A percentile compares a stretch with the other conserved stretches of the same genome.
These are phyloP conservation scores for Aleiodes leptofemur DNA, from an alignment of 2,888 invertebrate species.

Conservation along the genomic window DNA sequence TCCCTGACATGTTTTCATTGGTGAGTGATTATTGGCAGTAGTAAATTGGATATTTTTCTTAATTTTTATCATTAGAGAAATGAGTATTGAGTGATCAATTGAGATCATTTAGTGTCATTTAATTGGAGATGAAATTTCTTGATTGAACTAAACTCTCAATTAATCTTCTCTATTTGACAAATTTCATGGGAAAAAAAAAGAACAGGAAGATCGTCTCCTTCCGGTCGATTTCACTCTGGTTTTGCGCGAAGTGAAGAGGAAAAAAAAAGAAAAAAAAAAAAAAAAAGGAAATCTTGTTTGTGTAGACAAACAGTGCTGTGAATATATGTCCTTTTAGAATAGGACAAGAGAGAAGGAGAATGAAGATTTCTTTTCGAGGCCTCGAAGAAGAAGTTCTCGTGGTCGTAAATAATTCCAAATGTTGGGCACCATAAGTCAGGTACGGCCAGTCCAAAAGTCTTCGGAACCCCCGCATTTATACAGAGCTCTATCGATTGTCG, in stretches of 20 bases:
- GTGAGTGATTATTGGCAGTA: background rate
- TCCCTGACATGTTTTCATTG: background rate
- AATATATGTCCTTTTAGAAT: conserved; percentile 42
- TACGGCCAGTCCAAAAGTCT: conserved; percentile 57
- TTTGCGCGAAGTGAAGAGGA: conserved; percentile 31
- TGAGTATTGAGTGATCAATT: conserved; percentile 2
- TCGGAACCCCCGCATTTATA: conserved; percentile 40
- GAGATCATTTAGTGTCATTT: no score
- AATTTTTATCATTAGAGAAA: conserved; percentile 1
- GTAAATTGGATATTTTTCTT: background rate
- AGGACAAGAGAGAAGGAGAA: conserved; percentile 47
- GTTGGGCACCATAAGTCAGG: conserved; percentile 74
- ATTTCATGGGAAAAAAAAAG: conserved; percentile 28
- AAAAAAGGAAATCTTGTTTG: conserved; percentile 43
- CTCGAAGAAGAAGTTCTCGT: conserved; percentile 49
- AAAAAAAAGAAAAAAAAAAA: conserved; percentile 47
- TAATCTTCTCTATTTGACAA: conserved; percentile 8
- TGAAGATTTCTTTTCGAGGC: conserved; percentile 57
- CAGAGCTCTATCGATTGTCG: conserved; percentile 5
- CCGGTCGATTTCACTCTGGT: conserved; percentile 48
- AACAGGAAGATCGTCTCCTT: conserved; percentile 44
- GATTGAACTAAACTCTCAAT: background rate
- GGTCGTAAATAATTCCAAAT: conserved; percentile 72
- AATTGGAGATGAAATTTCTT: no score
- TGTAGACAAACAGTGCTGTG: conserved; percentile 45